Conservation (phyloP, 1,140 invertebrate genomes). For the Apocrypta bakeri region DNA sequence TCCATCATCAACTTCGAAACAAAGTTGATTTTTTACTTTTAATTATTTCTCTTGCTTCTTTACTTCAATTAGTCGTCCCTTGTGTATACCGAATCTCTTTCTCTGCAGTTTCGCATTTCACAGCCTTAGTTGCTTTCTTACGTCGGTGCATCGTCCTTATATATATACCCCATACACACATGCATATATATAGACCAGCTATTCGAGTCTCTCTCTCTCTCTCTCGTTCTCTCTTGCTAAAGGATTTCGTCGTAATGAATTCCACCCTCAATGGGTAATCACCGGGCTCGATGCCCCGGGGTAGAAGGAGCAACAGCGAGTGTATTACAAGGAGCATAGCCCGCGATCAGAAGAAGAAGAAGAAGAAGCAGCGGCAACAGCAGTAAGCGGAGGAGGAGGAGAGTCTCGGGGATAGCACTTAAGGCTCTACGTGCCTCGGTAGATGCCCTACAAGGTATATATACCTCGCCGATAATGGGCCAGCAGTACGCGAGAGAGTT, state of each 20-base stretch:
- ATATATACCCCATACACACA: neutral
- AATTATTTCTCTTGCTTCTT: neutral
- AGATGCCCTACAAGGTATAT: slow-evolving; percentile 64
- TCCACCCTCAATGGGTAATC: slow-evolving; percentile 67
- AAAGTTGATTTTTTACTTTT: neutral
- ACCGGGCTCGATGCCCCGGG: slow-evolving; percentile 57
- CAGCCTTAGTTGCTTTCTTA: slow-evolving; percentile 8
- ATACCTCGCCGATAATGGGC: slow-evolving; percentile 22
- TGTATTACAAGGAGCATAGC: slow-evolving; percentile 39
- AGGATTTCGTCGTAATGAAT: slow-evolving; percentile 66
- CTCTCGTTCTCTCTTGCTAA: slow-evolving; percentile 9
- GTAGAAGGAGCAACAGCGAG: slow-evolving; percentile 47
- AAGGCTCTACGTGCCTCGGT: slow-evolving; percentile 62
- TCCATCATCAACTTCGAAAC: too few relatives aligned
- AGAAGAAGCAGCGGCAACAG: neutral
- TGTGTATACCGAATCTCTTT: neutral
- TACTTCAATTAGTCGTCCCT: neutral
- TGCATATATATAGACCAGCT: neutral
- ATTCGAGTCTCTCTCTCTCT: neutral
- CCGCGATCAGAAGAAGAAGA: neutral
- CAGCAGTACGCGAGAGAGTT: slow-evolving; percentile 47
- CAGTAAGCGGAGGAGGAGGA: slow-evolving; percentile 38
- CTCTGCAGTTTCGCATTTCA: slow-evolving; percentile 8
- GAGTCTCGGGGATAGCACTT: slow-evolving; percentile 62
- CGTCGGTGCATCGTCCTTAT: neutral